Evolutionary conservation across 2,113 vertebrate species (phyloP), one percentile per base, ranked within the genome.

Genomic region (Chaetorhynchus papuensis): DNA sequence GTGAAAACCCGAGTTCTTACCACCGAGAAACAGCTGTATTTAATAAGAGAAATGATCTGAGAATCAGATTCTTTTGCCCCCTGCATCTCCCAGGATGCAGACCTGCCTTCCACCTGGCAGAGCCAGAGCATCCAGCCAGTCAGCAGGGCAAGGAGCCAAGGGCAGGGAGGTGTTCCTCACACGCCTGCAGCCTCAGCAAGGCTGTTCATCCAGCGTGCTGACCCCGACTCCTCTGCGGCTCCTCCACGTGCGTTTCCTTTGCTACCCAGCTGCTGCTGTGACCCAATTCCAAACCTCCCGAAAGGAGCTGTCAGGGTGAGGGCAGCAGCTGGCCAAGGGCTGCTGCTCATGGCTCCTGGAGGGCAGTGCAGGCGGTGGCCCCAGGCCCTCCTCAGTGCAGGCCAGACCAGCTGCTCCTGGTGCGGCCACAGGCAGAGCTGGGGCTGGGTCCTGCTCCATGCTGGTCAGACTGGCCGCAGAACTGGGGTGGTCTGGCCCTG

Each of bases 101-200:
- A 49, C 52, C 52, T 68, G 13, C 41, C 39, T 65, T 86, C 83
- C 76, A 83, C 71, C 71, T 80, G 56, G 89, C 83, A 89, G 44
- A 86, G 76, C 13, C 49, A 50, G 59, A 86, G 81, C 52, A 24
- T 20, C 13, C 42, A 71, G 54, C 23, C 28, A 24, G 72, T 30
- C n/a, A 91, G 61, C 79, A 72, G 83, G 94, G 94, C 89, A 60
- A 37, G 49, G 23, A 89, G 93, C 84, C 91, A 94, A 50, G 49
- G 41, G 59, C 69, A 66, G 61, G 41, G 61, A 37, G 18, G 27
- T 21, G 31, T 1, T 86, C 76, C 76, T 81, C 39, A 6, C 35
- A 27, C 1, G 16, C 53, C 61, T 81, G 92, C 94, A 90, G 89
- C 64, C 91, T 94, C 93, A 94, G 95, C 70, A 60, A 2, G 23